Evolutionary conservation across 2,888 invertebrate genomes (phyloP).

Genomic region (Drosophila mayaguana): DNA sequence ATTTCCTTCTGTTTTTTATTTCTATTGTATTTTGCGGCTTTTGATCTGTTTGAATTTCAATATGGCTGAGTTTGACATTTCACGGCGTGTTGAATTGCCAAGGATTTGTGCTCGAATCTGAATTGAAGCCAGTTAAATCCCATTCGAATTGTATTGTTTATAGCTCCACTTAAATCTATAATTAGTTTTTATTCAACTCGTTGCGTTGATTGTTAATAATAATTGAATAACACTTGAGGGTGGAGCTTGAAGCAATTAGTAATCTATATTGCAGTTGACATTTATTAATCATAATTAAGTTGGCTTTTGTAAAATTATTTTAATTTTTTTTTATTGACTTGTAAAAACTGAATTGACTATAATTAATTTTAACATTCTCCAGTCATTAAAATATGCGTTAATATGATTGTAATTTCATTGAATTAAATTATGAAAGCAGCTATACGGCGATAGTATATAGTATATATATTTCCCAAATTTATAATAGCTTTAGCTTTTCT

Average conservation of each 20-base stretch:
- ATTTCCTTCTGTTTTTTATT: slow-evolving; percentile 2
- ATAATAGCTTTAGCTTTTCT: too few species aligned
- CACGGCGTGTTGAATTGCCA: slow-evolving; percentile 31
- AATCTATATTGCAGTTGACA: neutral
- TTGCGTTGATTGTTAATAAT: neutral
- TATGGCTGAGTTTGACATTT: slow-evolving; percentile 44
- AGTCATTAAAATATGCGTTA: too few species aligned
- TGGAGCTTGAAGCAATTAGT: neutral
- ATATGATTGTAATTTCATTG: too few species aligned
- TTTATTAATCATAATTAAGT: neutral
- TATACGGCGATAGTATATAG: too few species aligned
- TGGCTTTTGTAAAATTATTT: neutral
- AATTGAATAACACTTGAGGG: neutral
- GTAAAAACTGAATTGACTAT: too few species aligned
- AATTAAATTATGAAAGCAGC: too few species aligned
- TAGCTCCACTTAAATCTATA: neutral
- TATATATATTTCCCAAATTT: too few species aligned
- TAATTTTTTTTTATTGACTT: neutral
- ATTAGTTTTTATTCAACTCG: slow-evolving; percentile 2
- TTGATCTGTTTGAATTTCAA: slow-evolving; percentile 53
- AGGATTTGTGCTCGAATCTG: neutral
- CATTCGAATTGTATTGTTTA: slow-evolving; percentile 3
- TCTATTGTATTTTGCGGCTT: slow-evolving; percentile 18
- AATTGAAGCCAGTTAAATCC: neutral
- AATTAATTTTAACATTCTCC: too few species aligned